These are phyloP conservation scores for Xanthia togata DNA, from an alignment of 2,888 invertebrate genomes.

Conservation along the genomic window DNA sequence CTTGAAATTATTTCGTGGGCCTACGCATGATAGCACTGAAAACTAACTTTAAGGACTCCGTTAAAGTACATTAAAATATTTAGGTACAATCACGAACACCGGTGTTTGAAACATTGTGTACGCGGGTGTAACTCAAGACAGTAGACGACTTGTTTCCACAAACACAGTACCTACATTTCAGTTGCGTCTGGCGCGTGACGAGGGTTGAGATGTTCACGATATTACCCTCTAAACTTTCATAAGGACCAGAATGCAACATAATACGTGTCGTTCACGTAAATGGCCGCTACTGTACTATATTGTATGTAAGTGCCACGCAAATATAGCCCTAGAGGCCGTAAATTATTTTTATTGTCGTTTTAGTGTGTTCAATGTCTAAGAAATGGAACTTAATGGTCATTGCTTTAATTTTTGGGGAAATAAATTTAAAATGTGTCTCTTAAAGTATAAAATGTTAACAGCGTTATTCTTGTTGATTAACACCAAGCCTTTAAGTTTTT, in stretches of 20 bases:
- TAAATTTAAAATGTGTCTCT: constrained; percentile 8
- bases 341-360: constrained; percentile 54
- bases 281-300: constrained; percentile 45
- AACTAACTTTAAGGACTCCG: constrained; percentile 38
- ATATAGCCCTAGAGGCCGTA: constrained; percentile 46
- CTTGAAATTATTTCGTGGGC: constrained; percentile 14
- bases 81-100: constrained; percentile 57
- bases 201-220: constrained; percentile 67
- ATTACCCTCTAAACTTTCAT: constrained; percentile 67
- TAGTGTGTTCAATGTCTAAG: constrained; percentile 36
- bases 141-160: constrained; percentile 27
- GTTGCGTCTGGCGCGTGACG: constrained; percentile 65
- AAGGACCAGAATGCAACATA: constrained; percentile 62
- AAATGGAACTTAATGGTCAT: constrained; percentile 42
- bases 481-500: too few species aligned
- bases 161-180: constrained; percentile 46
- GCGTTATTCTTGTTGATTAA: background rate
- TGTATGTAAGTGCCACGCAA: constrained; percentile 32
- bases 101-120: constrained; percentile 55
- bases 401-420: constrained; percentile 25
- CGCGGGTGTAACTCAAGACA: constrained; percentile 45
- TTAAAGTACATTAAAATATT: constrained; percentile 60
- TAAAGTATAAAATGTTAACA: background rate
- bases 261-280: constrained; percentile 58
- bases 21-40: constrained; percentile 16